Percentiles rank a stretch among this genome's conserved stretches.
These are phyloP conservation scores for Clivina fossor DNA, from an alignment of 2,888 invertebrate genomes.

Conservation along the genomic window DNA sequence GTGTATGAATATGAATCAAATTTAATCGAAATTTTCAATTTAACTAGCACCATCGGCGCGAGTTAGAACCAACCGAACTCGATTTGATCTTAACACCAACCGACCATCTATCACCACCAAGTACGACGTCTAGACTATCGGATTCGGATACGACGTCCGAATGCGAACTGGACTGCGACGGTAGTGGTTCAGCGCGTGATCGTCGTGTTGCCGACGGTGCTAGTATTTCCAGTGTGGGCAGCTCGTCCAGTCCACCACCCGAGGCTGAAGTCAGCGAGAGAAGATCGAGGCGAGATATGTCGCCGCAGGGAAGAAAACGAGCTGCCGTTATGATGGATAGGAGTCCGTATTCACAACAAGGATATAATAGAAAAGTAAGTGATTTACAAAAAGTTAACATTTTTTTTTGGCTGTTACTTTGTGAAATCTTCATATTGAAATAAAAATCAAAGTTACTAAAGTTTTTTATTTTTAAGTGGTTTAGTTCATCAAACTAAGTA, in stretches of 20 bases:
- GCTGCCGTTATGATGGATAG: slow-evolving; percentile 65
- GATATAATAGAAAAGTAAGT: slow-evolving; percentile 55
- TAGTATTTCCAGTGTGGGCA: slow-evolving; percentile 89
- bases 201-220: slow-evolving; percentile 74
- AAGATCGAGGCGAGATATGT: slow-evolving; percentile 81
- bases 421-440: background rate
- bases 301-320: slow-evolving; percentile 73
- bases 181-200: slow-evolving; percentile 53
- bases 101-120: slow-evolving; percentile 89
- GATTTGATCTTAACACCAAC: slow-evolving; percentile 72
- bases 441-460: too few relatives aligned
- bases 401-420: too few relatives aligned
- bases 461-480: too few relatives aligned
- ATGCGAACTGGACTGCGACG: slow-evolving; percentile 63
- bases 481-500: too few relatives aligned
- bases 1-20: too few relatives aligned
- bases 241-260: slow-evolving; percentile 82
- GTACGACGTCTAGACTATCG: slow-evolving; percentile 70
- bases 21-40: slow-evolving; percentile 19
- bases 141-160: slow-evolving; percentile 90
- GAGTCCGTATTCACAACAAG: slow-evolving; percentile 45
- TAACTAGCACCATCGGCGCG: slow-evolving; percentile 30
- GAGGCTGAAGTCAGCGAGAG: slow-evolving; percentile 65
- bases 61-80: slow-evolving; percentile 57
- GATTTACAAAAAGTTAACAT: background rate